phyloP scores from a whole-genome alignment of 2,797 vertebrate genomes.

The Parauchenoglanis punctatus region DNA sequence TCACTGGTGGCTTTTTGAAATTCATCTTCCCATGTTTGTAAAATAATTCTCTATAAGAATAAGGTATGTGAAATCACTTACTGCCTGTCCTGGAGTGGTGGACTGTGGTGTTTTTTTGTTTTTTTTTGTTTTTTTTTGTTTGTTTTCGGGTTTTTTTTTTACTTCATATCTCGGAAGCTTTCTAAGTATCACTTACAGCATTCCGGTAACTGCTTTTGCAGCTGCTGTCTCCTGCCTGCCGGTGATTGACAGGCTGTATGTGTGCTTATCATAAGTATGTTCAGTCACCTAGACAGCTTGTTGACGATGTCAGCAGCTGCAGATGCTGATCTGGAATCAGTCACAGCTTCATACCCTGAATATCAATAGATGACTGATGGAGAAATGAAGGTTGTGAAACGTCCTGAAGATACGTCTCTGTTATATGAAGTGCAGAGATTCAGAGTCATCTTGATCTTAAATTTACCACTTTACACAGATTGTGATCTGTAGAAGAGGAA shows the following conservation, averaged over 20 bases:
- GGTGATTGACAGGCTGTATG: conserved; percentile 49
- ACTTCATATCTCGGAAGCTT: background rate
- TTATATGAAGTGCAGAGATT: background rate
- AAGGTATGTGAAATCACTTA: background rate
- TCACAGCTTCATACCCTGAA: background rate
- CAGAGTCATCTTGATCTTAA: conserved; percentile 29
- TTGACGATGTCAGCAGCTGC: conserved; percentile 36
- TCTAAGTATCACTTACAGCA: conserved; percentile 27
- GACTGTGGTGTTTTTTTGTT: background rate
- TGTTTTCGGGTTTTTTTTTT: background rate
- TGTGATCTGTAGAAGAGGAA: conserved; percentile 29
- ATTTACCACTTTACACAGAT: conserved; percentile 27
- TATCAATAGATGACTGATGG: conserved; percentile 11
- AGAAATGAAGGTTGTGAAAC: background rate
- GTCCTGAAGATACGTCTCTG: conserved; percentile 11
- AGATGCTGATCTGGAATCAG: conserved; percentile 45
- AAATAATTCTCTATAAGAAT: background rate
- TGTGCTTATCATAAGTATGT: conserved; percentile 66
- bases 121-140: background rate
- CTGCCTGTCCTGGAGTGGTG: background rate
- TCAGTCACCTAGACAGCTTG: conserved; percentile 55
- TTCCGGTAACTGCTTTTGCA: conserved; percentile 19
- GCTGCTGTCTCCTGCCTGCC: conserved; percentile 44
- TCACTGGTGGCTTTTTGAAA: background rate
- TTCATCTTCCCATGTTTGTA: background rate